Evolutionary conservation across 2,888 invertebrate genomes (phyloP), one percentile per base, ranked within the genome.

Genomic region (Spisula subtruncata): DNA sequence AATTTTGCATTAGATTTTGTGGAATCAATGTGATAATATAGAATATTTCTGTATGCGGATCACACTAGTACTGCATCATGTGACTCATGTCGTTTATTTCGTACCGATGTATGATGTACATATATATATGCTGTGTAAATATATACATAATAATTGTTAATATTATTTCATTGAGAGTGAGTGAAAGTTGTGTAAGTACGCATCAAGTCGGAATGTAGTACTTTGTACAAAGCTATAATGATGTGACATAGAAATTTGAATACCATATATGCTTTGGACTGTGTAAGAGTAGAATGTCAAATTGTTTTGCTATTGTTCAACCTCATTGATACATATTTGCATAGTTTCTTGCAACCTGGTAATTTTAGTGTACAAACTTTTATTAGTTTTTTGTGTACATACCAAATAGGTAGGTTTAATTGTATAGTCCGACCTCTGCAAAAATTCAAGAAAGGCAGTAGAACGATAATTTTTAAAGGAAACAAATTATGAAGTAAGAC

Each of bases 121-220:
- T 75, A 60, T n/a, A n/a, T n/a, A 20, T 60, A 35, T 16, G 75
- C 60, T 66, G 60, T 66, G 60, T 66, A 66, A 66, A 66, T 66
- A 66, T 66, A 66, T 75, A 75, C 16, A 75, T 75, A 75, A 32
- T 75, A 32, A 75, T 75, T 75, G 75, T 75, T 75, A 32, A 75
- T 75, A 75, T 75, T 75, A 75, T 75, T 35, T 75, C 75, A 75
- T 75, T 75, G 75, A 75, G 16, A 75, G 32, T 20, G 20, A 60
- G n/a, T n/a, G 60, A 8, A n/a, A 60, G 18, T 60, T 60, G 20
- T 60, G 20, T 60, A 25, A 60, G 60, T 8, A 25, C n/a, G 60
- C 8, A 20, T 60, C n/a, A n/a, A n/a, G n/a, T n/a, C n/a, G 10
- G 60, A 25, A n/a, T 8, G 6, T 60, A 10, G 8, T 8, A 20